Percentiles rank a stretch among this genome's conserved stretches.
Evolutionary conservation across 2,797 vertebrate genomes (phyloP).

Genomic region (Phrynocephalus vlangalii): DNA sequence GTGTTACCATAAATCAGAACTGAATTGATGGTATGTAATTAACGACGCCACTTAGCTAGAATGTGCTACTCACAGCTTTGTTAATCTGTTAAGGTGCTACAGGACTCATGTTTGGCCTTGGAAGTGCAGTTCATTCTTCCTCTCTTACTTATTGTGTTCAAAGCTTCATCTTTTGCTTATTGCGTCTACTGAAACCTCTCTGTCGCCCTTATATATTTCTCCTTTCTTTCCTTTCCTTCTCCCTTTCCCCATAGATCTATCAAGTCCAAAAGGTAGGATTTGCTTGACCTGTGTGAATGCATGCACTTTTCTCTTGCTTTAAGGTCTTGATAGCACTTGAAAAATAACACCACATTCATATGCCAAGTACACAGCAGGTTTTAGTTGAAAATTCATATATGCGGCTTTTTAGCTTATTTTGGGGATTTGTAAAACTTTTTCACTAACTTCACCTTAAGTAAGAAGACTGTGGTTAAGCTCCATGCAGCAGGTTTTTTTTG

Average conservation of each 20-base stretch:
- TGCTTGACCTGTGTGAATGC: slow-evolving; percentile 43
- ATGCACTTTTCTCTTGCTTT: slow-evolving; percentile 38
- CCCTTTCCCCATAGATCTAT: slow-evolving; percentile 83
- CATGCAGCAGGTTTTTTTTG: neutral
- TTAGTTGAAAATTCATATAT: slow-evolving; percentile 9
- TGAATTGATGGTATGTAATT: too few relatives aligned
- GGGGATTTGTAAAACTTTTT: neutral
- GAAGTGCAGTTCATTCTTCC: neutral
- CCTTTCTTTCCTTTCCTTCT: slow-evolving; percentile 60
- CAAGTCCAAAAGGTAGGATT: slow-evolving; percentile 92
- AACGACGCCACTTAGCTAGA: too few relatives aligned
- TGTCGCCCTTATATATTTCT: slow-evolving; percentile 50
- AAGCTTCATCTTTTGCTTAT: neutral
- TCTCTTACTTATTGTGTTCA: slow-evolving; percentile 26
- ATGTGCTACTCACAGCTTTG: neutral
- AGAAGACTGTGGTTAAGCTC: neutral
- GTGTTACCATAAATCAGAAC: too few relatives aligned
- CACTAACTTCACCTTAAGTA: neutral
- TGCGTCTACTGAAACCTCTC: neutral
- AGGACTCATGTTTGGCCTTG: neutral
- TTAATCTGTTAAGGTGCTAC: neutral
- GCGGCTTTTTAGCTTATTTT: neutral
- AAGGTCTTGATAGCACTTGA: slow-evolving; percentile 19
- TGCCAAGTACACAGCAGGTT: slow-evolving; percentile 11
- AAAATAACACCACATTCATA: neutral